These are phyloP conservation scores for Pachypanchax playfairii DNA, from an alignment of 2,113 vertebrate genomes.

Conservation along the genomic window DNA sequence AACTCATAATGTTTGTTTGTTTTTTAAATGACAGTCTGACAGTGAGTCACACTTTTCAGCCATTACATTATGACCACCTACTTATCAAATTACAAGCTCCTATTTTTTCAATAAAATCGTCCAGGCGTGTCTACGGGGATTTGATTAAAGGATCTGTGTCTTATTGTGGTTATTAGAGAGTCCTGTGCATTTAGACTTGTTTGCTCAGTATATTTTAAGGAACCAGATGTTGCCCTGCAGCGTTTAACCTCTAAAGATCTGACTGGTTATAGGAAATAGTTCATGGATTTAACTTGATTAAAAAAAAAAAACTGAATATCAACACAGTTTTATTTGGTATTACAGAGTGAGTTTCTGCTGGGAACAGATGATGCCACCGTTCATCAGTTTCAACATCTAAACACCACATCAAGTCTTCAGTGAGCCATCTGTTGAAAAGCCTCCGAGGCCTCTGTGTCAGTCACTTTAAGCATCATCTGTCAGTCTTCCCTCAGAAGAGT, in stretches of 20 bases:
- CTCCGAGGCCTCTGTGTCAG: conserved; percentile 37
- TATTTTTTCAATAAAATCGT: not conserved
- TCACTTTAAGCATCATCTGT: conserved; percentile 37
- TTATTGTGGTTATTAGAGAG: not conserved
- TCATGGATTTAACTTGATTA: too few species aligned
- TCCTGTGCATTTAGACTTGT: too few species aligned
- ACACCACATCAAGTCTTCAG: conserved; percentile 23
- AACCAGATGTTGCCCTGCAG: too few species aligned
- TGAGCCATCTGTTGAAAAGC: conserved; percentile 39
- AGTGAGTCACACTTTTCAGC: not conserved
- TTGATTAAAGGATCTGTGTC: too few species aligned
- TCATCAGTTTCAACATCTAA: conserved; percentile 5
- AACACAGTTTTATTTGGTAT: conserved; percentile 1
- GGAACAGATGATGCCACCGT: not conserved
- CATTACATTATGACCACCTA: not conserved
- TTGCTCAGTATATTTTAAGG: too few species aligned
- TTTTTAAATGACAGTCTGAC: too few species aligned
- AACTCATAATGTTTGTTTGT: too few species aligned
- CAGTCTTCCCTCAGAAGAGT: conserved; percentile 28
- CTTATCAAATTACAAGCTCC: not conserved
- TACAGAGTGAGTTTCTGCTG: conserved; percentile 1
- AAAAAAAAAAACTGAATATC: not conserved
- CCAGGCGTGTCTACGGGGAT: too few species aligned
- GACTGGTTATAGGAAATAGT: too few species aligned
- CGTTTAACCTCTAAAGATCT: too few species aligned